These are phyloP conservation scores for Chascanopsetta lugubris DNA, from an alignment of 2,113 vertebrate genomes.

Conservation along the genomic window DNA sequence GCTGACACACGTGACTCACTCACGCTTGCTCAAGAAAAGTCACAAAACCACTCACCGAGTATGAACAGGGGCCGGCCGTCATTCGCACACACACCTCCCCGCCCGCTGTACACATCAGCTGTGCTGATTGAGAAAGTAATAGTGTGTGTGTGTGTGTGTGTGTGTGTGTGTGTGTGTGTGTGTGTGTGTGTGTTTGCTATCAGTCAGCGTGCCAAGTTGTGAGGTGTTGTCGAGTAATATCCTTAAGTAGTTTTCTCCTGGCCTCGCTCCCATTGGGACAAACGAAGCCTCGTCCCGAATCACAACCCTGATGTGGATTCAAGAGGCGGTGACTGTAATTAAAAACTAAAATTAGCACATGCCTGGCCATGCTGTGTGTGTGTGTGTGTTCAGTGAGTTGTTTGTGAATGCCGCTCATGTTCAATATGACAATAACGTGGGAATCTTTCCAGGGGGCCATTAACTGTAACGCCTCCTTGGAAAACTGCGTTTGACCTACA, in stretches of 20 bases:
- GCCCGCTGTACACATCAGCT: too few relatives aligned
- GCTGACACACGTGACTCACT: background rate
- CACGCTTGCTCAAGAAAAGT: background rate
- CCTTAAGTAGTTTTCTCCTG: too few relatives aligned
- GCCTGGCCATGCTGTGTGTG: slow-evolving; percentile 17
- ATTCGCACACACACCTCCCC: too few relatives aligned
- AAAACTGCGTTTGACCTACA: slow-evolving; percentile 25
- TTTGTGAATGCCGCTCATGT: background rate
- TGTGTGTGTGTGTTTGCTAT: too few relatives aligned
- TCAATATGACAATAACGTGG: slow-evolving; percentile 17
- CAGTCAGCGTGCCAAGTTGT: too few relatives aligned
- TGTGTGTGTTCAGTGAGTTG: slow-evolving; percentile 5
- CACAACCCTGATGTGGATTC: slow-evolving; percentile 39
- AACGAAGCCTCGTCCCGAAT: slow-evolving; percentile 31
- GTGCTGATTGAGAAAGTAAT: too few relatives aligned
- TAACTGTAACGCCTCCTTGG: slow-evolving; percentile 21
- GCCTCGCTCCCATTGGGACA: too few relatives aligned
- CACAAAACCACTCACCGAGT: background rate
- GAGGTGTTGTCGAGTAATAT: too few relatives aligned
- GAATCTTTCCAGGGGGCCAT: slow-evolving; percentile 38
- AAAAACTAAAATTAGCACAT: slow-evolving; percentile 46
- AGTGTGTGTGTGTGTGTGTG: too few relatives aligned
- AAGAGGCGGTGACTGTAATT: slow-evolving; percentile 36
- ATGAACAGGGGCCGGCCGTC: background rate
- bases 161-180: too few relatives aligned